Evolutionary conservation across 2,113 vertebrate species (phyloP).

Genomic region (Entosphenus tridentatus): DNA sequence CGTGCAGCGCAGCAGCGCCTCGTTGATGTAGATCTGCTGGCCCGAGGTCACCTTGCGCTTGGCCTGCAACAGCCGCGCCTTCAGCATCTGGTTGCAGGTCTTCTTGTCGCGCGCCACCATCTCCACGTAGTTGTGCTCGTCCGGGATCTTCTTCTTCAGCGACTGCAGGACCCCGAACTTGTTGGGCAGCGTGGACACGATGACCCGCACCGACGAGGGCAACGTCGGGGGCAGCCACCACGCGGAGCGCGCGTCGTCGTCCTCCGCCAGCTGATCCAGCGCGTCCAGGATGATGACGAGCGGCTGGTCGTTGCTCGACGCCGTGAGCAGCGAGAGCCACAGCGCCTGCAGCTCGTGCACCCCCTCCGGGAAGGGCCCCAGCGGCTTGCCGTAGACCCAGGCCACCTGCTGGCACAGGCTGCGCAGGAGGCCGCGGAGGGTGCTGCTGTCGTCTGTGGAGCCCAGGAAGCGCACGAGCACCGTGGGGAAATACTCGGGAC

Average conservation of each 20-base stretch:
- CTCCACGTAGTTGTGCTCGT: conserved; percentile 64
- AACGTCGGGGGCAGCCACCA: conserved; percentile 92
- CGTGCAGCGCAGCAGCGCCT: conserved; percentile 76
- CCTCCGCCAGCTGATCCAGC: conserved; percentile 70
- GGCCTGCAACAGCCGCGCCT: conserved; percentile 66
- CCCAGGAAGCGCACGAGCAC: conserved; percentile 74
- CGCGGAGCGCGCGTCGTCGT: conserved; percentile 64
- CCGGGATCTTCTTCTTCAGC: conserved; percentile 60
- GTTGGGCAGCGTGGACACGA: conserved; percentile 83
- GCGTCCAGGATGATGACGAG: conserved; percentile 71
- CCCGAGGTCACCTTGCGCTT: conserved; percentile 93
- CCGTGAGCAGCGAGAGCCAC: conserved; percentile 67
- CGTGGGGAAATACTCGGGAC: conserved; percentile 74
- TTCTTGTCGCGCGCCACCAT: conserved; percentile 62
- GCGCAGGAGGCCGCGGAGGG: conserved; percentile 63
- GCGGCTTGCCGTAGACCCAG: conserved; percentile 65
- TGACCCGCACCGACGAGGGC: conserved; percentile 62
- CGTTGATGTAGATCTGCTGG: conserved; percentile 94
- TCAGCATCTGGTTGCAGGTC: conserved; percentile 85
- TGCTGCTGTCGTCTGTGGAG: conserved; percentile 51
- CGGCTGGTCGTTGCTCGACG: conserved; percentile 66
- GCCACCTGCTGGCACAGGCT: conserved; percentile 88
- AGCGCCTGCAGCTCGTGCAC: conserved; percentile 81
- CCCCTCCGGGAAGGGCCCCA: conserved; percentile 83
- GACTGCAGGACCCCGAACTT: conserved; percentile 90